Conservation (phyloP, 2,888 invertebrate species). For the Leptinotarsa juncta region DNA sequence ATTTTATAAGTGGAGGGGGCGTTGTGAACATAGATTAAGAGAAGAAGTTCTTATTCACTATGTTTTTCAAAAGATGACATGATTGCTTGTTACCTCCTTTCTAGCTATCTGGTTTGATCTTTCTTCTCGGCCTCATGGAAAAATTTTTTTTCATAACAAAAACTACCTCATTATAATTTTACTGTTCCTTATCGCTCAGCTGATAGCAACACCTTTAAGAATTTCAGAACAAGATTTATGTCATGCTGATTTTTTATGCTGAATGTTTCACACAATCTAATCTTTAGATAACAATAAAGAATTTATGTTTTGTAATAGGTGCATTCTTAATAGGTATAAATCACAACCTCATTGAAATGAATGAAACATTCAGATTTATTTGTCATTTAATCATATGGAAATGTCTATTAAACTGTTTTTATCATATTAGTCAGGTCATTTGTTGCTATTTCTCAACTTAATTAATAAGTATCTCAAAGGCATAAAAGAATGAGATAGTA, state of each 20-base stretch:
- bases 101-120: too few species aligned
- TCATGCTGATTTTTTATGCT: not conserved
- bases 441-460: constrained; percentile 20
- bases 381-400: constrained; percentile 54
- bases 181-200: not conserved
- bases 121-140: too few species aligned
- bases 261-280: constrained; percentile 4
- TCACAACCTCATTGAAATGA: constrained; percentile 19
- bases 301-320: constrained; percentile 4
- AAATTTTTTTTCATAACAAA: not conserved
- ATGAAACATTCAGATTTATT: constrained; percentile 44
- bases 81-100: too few species aligned
- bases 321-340: not conserved
- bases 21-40: too few species aligned
- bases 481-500: not conserved
- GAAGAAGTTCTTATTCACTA: too few species aligned
- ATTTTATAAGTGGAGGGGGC: too few species aligned
- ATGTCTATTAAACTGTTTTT: constrained; percentile 38
- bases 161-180: not conserved
- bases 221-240: not conserved
- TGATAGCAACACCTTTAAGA: not conserved
- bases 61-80: too few species aligned
- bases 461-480: constrained; percentile 18
- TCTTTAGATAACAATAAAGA: constrained; percentile 2
- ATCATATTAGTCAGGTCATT: constrained; percentile 35